Evolutionary conservation across 2,797 vertebrate genomes (phyloP).

Genomic region (Enteromius thamalakanensis): DNA sequence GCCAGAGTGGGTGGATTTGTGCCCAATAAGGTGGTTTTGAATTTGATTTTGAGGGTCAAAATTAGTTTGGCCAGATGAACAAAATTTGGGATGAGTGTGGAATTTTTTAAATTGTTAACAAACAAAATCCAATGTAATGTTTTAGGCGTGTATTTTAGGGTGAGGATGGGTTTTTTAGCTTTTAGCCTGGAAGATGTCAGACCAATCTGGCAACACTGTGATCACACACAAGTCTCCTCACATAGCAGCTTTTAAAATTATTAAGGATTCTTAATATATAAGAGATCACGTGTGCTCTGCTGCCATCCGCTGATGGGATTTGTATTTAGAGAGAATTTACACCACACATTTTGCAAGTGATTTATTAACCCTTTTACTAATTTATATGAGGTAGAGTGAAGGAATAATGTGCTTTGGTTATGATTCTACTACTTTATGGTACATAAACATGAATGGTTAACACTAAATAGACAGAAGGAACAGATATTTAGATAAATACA

Average conservation of each 20-base stretch:
- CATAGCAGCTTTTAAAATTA: constrained; percentile 68
- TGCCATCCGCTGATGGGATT: constrained; percentile 65
- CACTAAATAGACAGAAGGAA: not conserved
- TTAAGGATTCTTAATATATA: constrained; percentile 73
- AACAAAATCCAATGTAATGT: not conserved
- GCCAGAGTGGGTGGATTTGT: not conserved
- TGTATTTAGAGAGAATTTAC: constrained; percentile 70
- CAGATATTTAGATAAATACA: not conserved
- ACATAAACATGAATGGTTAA: not conserved
- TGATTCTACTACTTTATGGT: not conserved
- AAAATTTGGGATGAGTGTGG: not conserved
- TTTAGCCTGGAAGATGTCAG: not conserved
- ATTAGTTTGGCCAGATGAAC: not conserved
- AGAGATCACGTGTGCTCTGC: constrained; percentile 62
- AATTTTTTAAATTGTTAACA: not conserved
- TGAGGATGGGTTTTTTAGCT: not conserved
- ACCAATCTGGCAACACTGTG: not conserved
- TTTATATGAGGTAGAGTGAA: not conserved
- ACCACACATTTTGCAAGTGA: constrained; percentile 50
- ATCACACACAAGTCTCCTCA: constrained; percentile 66
- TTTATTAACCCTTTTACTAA: not conserved
- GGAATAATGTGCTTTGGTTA: not conserved
- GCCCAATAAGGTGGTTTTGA: not conserved
- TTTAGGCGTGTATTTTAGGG: not conserved
- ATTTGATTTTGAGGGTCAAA: not conserved